Percentiles rank a stretch among this genome's conserved stretches.
These are phyloP conservation scores for Gymnobelideus leadbeateri DNA, from an alignment of 2,113 vertebrate genomes.

Conservation along the genomic window DNA sequence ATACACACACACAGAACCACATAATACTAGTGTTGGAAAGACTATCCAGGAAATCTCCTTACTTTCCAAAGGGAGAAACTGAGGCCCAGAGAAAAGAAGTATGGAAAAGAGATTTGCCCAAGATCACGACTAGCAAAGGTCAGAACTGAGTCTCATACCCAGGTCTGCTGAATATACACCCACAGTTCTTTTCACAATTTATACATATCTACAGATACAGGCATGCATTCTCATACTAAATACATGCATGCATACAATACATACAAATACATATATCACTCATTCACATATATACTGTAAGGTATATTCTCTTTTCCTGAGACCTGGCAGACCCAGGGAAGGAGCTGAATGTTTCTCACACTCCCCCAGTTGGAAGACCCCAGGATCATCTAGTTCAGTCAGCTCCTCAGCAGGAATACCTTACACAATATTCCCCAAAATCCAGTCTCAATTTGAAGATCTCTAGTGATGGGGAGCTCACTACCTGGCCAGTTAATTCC, in stretches of 20 bases:
- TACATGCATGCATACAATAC: neutral
- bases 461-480: neutral
- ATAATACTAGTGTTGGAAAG: neutral
- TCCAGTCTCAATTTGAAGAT: neutral
- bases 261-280: neutral
- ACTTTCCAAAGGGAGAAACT: neutral
- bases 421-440: neutral
- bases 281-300: neutral
- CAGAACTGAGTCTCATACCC: neutral
- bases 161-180: neutral
- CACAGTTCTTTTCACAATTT: neutral
- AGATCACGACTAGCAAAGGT: neutral
- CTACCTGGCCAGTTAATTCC: neutral
- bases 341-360: neutral
- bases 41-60: neutral
- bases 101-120: neutral
- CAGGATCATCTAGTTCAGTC: neutral
- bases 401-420: neutral
- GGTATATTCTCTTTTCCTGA: neutral
- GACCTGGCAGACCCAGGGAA: neutral
- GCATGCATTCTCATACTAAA: neutral
- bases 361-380: neutral
- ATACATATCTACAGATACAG: neutral
- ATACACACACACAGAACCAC: neutral
- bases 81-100: neutral